Evolutionary conservation across 1,140 invertebrate species (phyloP).

Genomic region (Gryon sp.): DNA sequence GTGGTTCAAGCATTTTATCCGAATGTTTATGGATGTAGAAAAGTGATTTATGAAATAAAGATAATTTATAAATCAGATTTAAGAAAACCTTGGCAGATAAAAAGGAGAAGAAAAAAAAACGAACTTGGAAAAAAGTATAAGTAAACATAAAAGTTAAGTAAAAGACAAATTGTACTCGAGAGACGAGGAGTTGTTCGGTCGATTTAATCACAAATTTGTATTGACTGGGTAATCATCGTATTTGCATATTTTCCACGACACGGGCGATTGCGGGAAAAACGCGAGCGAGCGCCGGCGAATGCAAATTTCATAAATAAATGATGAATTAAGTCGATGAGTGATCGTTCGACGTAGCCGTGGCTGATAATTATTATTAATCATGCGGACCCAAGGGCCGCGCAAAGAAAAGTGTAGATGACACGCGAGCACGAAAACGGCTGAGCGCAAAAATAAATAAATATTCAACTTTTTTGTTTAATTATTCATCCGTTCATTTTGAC

Average conservation of each 20-base stretch:
- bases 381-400: conserved; percentile 1
- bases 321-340: conserved; percentile 2
- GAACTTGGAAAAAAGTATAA: too few species aligned
- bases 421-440: conserved; percentile 28
- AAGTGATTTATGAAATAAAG: too few species aligned
- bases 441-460: conserved; percentile 44
- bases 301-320: conserved; percentile 33
- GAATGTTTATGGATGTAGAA: too few species aligned
- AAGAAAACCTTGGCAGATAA: too few species aligned
- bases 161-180: too few species aligned
- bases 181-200: neutral
- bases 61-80: too few species aligned
- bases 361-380: conserved; percentile 23
- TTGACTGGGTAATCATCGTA: conserved; percentile 17
- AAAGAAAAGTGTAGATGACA: conserved; percentile 23
- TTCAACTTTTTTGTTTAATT: conserved; percentile 50
- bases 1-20: too few species aligned
- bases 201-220: conserved; percentile 20
- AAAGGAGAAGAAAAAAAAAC: too few species aligned
- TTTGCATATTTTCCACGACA: conserved; percentile 16
- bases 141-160: too few species aligned
- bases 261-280: conserved; percentile 4
- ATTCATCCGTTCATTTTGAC: conserved; percentile 47
- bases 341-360: neutral
- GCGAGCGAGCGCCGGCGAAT: conserved; percentile 5